phyloP scores from a whole-genome alignment of 2,888 invertebrate species.

The Tethea ocularis region DNA sequence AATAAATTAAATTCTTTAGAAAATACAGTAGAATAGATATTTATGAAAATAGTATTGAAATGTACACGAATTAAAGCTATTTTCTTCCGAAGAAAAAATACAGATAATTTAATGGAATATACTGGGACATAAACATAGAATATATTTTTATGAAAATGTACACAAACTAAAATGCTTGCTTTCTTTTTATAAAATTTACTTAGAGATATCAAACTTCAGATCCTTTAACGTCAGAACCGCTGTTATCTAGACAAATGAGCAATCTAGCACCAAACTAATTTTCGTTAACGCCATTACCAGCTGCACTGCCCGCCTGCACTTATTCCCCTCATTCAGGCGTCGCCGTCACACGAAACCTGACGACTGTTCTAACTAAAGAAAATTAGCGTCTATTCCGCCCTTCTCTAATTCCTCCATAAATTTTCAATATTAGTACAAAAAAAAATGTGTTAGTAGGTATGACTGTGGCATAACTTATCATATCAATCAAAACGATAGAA shows the following conservation, averaged over 20 bases:
- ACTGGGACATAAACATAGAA: too few species aligned
- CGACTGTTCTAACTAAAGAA: slow-evolving; percentile 20
- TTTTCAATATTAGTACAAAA: too few species aligned
- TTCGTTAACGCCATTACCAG: slow-evolving; percentile 47
- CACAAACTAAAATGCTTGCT: too few species aligned
- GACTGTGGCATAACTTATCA: slow-evolving; percentile 15
- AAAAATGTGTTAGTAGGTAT: neutral
- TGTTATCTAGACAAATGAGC: slow-evolving; percentile 24
- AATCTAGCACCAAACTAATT: slow-evolving; percentile 38
- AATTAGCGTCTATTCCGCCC: slow-evolving; percentile 20
- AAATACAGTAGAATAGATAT: too few species aligned
- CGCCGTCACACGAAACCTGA: slow-evolving; percentile 29
- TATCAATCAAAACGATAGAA: slow-evolving; percentile 34
- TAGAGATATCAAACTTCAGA: too few species aligned
- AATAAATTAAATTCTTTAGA: too few species aligned
- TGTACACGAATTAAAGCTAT: too few species aligned
- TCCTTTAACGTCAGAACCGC: slow-evolving; percentile 1
- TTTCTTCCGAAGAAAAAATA: too few species aligned
- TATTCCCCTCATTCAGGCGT: slow-evolving; percentile 34
- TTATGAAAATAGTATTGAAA: too few species aligned
- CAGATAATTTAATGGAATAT: too few species aligned
- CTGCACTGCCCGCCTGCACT: slow-evolving; percentile 17
- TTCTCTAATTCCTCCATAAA: slow-evolving; percentile 15
- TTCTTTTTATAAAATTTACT: too few species aligned
- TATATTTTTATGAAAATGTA: too few species aligned